Base-by-base conservation (phyloP, 2,888 invertebrate genomes). In the Chrysolina americana region DNA sequence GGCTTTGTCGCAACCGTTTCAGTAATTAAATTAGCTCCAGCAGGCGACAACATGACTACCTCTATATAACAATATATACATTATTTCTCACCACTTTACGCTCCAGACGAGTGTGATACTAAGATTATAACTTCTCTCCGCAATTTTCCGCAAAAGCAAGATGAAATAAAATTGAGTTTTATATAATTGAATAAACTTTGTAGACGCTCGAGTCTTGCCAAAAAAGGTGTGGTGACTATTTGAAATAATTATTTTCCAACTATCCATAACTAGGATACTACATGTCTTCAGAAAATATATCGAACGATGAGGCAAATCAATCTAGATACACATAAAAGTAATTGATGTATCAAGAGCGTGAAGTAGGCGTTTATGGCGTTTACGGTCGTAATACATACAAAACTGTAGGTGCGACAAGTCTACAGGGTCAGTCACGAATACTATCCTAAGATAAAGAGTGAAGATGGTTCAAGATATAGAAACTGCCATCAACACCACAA, bases 51-150 rank as follows among this genome's bases (percentile, higher is more conserved):
- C 68, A 76, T 76, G 74, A 76, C 75, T 72, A 74, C 77, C 72
- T 70, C 74, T 56, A 68, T 73, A 59, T 73, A 74, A 72, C 62
- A 65, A 71, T 50, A 59, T 44, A 66, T 65, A 48, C 73, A 72
- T 77, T 77, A 71, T 63, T 75, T 71, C 73, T 73, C 73, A 48
- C 78, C 70, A 65, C 70, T 74, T 74, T 72, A 73, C 75, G 76
- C 74, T 75, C 78, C 78, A 79, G 79, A 79, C 80, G 77, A 80
- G 77, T 76, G 76, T 79, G 79, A 80, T 76, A 77, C 74, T 70
- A 72, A 76, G 74, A 80, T 79, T 80, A 80, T 78, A 80, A 79
- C 76, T 78, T 76, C 78, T 78, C 80, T 79, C 76, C 75, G 78
- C 78, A 77, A 80, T 79, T 80, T 76, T 78, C 75, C 59, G 65